These are phyloP conservation scores for Cantharis lateralis DNA, from an alignment of 2,888 invertebrate genomes.

Conservation along the genomic window DNA sequence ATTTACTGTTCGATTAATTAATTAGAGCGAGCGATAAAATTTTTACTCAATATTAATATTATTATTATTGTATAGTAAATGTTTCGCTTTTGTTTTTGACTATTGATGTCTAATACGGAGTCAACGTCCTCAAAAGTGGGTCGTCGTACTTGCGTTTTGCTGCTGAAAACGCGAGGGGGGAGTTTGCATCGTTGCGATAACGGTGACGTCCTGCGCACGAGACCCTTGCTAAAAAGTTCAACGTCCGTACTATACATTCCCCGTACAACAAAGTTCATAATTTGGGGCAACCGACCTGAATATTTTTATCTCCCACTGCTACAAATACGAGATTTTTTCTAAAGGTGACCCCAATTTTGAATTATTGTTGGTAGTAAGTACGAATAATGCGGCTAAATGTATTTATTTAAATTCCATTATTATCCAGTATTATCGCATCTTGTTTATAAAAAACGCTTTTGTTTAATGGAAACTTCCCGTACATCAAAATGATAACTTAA, in stretches of 20 bases:
- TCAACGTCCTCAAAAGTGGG: conserved; percentile 44
- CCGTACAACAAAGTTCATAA: conserved; percentile 43
- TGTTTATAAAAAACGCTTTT: conserved; percentile 1
- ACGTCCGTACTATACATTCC: conserved; percentile 42
- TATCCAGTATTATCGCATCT: neutral
- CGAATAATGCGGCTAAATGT: conserved; percentile 15
- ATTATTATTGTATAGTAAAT: conserved; percentile 14
- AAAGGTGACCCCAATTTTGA: conserved; percentile 25
- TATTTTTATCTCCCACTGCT: conserved; percentile 40
- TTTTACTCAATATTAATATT: neutral
- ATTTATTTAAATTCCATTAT: neutral
- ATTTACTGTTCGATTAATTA: neutral
- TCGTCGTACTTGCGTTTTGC: conserved; percentile 39
- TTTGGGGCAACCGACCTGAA: conserved; percentile 42
- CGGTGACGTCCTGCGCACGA: conserved; percentile 41
- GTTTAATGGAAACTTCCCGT: conserved; percentile 4
- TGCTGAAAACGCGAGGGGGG: conserved; percentile 29
- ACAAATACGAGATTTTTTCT: conserved; percentile 37
- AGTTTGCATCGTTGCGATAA: conserved; percentile 43
- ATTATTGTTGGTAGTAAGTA: conserved; percentile 6
- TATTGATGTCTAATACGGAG: conserved; percentile 34
- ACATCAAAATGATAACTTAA: conserved; percentile 4
- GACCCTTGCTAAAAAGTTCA: conserved; percentile 39
- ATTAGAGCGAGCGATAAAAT: conserved; percentile 1
- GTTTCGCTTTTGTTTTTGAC: conserved; percentile 39